A percentile compares a stretch with the other conserved stretches of the same genome.
phyloP scores from a whole-genome alignment of 2,797 vertebrate species.

The Muscicapa striata region DNA sequence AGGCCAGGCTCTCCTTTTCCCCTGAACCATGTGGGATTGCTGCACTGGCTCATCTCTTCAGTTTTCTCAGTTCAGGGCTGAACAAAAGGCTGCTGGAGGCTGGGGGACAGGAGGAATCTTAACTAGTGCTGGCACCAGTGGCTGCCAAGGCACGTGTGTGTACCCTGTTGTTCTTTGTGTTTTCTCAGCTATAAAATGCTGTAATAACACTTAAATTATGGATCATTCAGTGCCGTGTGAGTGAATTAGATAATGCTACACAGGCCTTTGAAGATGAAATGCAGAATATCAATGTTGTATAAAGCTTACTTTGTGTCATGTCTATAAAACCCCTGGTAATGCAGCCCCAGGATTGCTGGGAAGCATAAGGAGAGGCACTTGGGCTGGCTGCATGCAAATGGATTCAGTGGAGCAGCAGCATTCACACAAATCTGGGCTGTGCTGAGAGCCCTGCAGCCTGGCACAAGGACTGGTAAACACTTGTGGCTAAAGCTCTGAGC shows the following conservation, averaged over 20 bases:
- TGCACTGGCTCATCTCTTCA: background rate
- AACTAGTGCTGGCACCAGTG: background rate
- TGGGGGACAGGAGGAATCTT: background rate
- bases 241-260: slow-evolving; percentile 32
- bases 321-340: background rate
- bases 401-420: background rate
- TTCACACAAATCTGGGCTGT: background rate
- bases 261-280: slow-evolving; percentile 28
- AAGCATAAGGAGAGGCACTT: background rate
- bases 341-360: background rate
- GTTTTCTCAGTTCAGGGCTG: background rate
- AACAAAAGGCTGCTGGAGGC: background rate
- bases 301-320: background rate
- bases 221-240: background rate
- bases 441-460: background rate
- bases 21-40: background rate
- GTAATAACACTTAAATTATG: slow-evolving; percentile 56
- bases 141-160: background rate
- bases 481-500: background rate
- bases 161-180: slow-evolving; percentile 14
- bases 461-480: background rate
- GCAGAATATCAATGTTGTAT: background rate
- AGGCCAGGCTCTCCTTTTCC: background rate
- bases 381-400: background rate
- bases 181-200: slow-evolving; percentile 37